phyloP scores from a whole-genome alignment of 1,140 invertebrate genomes.

The Heliconius melpomene region DNA sequence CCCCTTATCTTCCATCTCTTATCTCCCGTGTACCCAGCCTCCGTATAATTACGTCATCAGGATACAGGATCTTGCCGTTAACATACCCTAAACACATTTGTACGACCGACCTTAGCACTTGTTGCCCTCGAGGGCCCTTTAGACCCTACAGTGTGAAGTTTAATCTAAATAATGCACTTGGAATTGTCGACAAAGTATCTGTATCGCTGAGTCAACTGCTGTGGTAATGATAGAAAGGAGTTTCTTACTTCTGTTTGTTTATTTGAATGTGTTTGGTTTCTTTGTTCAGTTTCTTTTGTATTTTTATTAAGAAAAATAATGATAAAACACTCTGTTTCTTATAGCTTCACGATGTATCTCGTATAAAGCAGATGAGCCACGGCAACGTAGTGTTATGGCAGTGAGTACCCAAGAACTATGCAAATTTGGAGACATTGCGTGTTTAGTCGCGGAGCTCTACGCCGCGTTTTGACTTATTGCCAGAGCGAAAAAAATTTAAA shows the following conservation, averaged over 20 bases:
- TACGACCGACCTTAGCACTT: constrained; percentile 16
- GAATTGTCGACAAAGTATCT: constrained; percentile 7
- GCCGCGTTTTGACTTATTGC: too few relatives aligned
- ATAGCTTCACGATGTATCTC: too few relatives aligned
- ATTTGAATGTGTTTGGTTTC: not conserved
- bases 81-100: constrained; percentile 17
- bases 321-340: too few relatives aligned
- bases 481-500: not conserved
- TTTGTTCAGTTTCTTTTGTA: not conserved
- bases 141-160: constrained; percentile 1
- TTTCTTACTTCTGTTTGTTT: not conserved
- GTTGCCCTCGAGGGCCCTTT: constrained; percentile 18
- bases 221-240: not conserved
- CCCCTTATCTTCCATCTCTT: constrained; percentile 11
- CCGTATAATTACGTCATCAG: constrained; percentile 6
- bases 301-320: not conserved
- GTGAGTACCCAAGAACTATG: too few relatives aligned
- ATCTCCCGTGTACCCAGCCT: not conserved
- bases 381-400: too few relatives aligned
- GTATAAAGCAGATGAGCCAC: too few relatives aligned
- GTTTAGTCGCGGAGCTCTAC: too few relatives aligned
- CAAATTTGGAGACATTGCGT: too few relatives aligned
- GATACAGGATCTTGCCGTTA: not conserved
- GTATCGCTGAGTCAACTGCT: constrained; percentile 8
- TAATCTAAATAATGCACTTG: constrained; percentile 22